These are phyloP conservation scores for Trichopoda pennipes DNA, from an alignment of 2,888 invertebrate species.

Conservation along the genomic window DNA sequence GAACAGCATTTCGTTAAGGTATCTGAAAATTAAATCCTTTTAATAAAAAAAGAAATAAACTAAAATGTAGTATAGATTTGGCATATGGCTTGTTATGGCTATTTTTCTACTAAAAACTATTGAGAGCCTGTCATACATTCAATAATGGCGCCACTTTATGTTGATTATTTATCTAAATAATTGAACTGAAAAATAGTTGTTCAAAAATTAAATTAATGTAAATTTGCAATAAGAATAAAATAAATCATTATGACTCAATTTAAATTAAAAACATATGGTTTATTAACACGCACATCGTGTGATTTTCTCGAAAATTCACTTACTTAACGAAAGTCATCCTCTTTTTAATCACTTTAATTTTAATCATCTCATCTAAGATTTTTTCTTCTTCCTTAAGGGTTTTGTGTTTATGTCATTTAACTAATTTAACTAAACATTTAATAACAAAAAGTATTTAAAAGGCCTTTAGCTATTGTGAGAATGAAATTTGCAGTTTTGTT, in stretches of 20 bases:
- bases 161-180: conserved; percentile 64
- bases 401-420: conserved; percentile 40
- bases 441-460: conserved; percentile 32
- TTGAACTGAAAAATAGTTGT: conserved; percentile 61
- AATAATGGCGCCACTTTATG: conserved; percentile 66
- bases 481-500: conserved; percentile 16
- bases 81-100: conserved; percentile 28
- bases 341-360: not conserved
- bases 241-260: conserved; percentile 36
- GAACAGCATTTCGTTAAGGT: not conserved
- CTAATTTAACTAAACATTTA: conserved; percentile 23
- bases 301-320: not conserved
- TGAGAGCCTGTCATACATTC: conserved; percentile 53
- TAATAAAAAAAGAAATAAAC: conserved; percentile 33
- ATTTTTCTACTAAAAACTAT: not conserved
- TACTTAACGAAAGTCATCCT: not conserved
- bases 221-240: conserved; percentile 15
- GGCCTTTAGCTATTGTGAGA: conserved; percentile 27
- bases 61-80: conserved; percentile 30
- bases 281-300: not conserved
- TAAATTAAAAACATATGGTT: conserved; percentile 36
- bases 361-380: not conserved
- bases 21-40: conserved; percentile 36
- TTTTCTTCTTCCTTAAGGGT: conserved; percentile 23
- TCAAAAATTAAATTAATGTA: conserved; percentile 59